A percentile compares a stretch with the other conserved stretches of the same genome.
phyloP scores from a whole-genome alignment of 1,140 invertebrate species.

The Magallana ariakensis region DNA sequence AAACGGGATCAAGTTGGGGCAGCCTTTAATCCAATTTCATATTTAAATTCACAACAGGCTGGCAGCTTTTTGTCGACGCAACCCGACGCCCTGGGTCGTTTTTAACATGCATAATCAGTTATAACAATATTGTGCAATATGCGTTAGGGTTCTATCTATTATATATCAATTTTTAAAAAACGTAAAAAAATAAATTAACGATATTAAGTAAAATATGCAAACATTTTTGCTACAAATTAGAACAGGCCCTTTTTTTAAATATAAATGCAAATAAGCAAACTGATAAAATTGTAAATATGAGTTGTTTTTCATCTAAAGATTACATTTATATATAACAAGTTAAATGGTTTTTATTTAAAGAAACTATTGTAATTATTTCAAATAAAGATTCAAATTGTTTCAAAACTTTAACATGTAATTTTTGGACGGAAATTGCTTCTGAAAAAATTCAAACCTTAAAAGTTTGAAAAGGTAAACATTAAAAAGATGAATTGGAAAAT shows the following conservation, averaged over 20 bases:
- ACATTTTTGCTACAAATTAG: not conserved
- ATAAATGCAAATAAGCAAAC: not conserved
- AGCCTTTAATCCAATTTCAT: conserved; percentile 36
- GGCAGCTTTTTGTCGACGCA: not conserved
- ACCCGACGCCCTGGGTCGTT: not conserved
- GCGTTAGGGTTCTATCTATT: too few relatives aligned
- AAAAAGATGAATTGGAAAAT: not conserved
- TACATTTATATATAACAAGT: too few relatives aligned
- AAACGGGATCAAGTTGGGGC: conserved; percentile 15
- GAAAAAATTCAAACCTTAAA: not conserved
- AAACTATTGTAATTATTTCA: too few relatives aligned
- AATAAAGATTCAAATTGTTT: too few relatives aligned
- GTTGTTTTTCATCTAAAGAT: too few relatives aligned
- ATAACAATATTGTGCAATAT: conserved; percentile 10
- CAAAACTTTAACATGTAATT: not conserved
- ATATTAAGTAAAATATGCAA: not conserved
- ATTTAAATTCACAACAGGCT: conserved; percentile 24
- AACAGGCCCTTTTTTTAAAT: not conserved
- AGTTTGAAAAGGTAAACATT: not conserved
- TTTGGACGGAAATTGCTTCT: not conserved
- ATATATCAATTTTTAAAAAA: too few relatives aligned
- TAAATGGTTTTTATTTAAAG: too few relatives aligned
- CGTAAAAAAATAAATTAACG: too few relatives aligned
- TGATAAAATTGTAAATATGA: too few relatives aligned
- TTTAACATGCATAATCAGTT: not conserved